Base-by-base conservation (phyloP, 2,888 invertebrate genomes). In the Nomada ruficornis region DNA sequence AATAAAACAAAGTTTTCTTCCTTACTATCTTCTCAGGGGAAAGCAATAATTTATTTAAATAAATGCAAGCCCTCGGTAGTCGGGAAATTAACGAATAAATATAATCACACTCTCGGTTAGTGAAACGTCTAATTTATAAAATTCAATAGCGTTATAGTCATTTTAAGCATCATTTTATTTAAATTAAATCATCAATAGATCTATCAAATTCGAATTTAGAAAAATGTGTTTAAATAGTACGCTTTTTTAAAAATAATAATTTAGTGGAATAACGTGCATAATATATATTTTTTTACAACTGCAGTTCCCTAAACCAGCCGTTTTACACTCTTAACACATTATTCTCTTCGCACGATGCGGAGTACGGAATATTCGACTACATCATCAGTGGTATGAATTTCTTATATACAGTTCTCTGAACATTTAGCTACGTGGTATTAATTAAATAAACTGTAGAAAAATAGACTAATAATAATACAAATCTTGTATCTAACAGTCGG, bases 371-470 rank as follows among this genome's bases (percentile, higher is more conserved):
- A 52, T n/a, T 62, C 10, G 18, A 20, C 20, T 47, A n/a, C 18
- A 23, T 52, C 11, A 50, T 23, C n/a, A 29, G 10, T 57, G 11
- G 42, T 63, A 63, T 23, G 44, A 68, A 67, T 36, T 68, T 67
- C 23, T 11, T 78, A 67, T 67, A 7, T 75, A 67, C 68, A 75
- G 1, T 29, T 57, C 9, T 29, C 47, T 50, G 42, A 23, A 77
- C 29, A 67, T 67, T 26, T 29, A 23, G 65, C 44, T 67, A 65
- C 23, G 73, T 11, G 29, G 47, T 67, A 13, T 62, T 29, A 55
- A 52, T 57, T 47, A 80, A 80, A 64, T 80, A 64, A 64, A 73
- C 20, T 11, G n/a, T 80, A 59, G 36, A 63, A 73, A 69, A 81
- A 81, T 75, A 74, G 44, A 59, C n/a, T 44, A 60, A 42, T 15